A percentile compares a stretch with the other conserved stretches of the same genome.
Evolutionary conservation across 2,888 invertebrate species (phyloP).

Genomic region (Andrena trimmerana): DNA sequence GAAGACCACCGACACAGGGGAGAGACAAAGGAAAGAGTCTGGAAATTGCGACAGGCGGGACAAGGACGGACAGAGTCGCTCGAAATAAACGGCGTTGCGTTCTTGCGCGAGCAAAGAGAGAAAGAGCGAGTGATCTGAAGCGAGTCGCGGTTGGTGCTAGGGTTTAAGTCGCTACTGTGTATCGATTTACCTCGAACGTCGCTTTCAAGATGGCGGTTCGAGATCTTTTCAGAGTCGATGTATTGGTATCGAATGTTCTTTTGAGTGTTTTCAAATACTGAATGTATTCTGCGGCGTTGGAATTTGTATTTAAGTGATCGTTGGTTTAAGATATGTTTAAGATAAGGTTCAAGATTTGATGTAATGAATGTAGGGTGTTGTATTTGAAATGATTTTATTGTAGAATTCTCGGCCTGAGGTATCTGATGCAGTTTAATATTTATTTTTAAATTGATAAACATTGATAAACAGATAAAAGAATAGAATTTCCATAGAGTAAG

Average conservation of each 20-base stretch:
- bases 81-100: slow-evolving; percentile 34
- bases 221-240: slow-evolving; percentile 13
- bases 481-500: too few species aligned
- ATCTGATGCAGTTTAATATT: too few species aligned
- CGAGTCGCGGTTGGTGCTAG: background rate
- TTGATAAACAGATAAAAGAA: too few species aligned
- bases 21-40: background rate
- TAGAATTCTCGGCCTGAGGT: too few species aligned
- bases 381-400: too few species aligned
- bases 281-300: too few species aligned
- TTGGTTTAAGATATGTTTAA: too few species aligned
- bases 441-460: too few species aligned
- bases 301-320: too few species aligned
- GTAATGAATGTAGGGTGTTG: too few species aligned
- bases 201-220: background rate
- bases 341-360: too few species aligned
- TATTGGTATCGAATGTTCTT: slow-evolving; percentile 5
- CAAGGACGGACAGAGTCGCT: slow-evolving; percentile 25
- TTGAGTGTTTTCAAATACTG: background rate
- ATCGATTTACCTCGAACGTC: slow-evolving; percentile 43
- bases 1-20: background rate
- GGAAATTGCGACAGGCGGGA: slow-evolving; percentile 23
- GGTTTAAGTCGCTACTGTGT: slow-evolving; percentile 5
- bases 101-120: slow-evolving; percentile 25
- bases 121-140: slow-evolving; percentile 35